Evolutionary conservation across 2,888 invertebrate genomes (phyloP).

Genomic region (Loripinus fragilis): DNA sequence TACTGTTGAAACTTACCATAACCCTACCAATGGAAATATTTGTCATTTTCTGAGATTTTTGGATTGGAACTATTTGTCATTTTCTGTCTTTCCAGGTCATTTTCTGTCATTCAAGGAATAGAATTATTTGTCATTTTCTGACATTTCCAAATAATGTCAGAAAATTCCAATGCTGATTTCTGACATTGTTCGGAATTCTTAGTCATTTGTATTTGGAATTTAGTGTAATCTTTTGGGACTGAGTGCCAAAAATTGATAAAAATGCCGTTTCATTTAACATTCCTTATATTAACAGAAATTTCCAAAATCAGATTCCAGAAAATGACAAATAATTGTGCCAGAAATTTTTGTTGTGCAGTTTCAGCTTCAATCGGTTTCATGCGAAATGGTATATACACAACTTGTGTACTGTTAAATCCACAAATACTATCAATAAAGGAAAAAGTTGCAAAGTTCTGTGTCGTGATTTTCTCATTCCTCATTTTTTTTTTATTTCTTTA

Average conservation of each 20-base stretch:
- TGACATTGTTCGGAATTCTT: not conserved
- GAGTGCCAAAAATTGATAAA: not conserved
- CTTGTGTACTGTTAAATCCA: too few species aligned
- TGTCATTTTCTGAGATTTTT: not conserved
- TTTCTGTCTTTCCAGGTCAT: not conserved
- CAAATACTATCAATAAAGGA: too few species aligned
- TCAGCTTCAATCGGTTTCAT: too few species aligned
- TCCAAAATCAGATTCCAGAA: not conserved
- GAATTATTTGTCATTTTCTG: not conserved
- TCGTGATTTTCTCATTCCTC: too few species aligned
- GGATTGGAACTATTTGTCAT: not conserved
- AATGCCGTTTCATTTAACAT: conserved; percentile 1
- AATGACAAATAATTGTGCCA: not conserved
- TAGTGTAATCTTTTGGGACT: not conserved
- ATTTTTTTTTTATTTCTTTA: too few species aligned
- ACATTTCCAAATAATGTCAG: not conserved
- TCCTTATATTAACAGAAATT: not conserved
- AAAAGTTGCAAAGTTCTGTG: too few species aligned
- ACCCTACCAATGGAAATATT: not conserved
- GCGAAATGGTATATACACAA: too few species aligned
- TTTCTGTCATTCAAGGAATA: not conserved
- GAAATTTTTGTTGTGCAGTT: too few species aligned
- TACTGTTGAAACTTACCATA: not conserved
- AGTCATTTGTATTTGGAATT: not conserved
- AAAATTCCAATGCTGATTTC: not conserved